phyloP scores from a whole-genome alignment of 2,113 vertebrate genomes.

The Phainopepla nitens region DNA sequence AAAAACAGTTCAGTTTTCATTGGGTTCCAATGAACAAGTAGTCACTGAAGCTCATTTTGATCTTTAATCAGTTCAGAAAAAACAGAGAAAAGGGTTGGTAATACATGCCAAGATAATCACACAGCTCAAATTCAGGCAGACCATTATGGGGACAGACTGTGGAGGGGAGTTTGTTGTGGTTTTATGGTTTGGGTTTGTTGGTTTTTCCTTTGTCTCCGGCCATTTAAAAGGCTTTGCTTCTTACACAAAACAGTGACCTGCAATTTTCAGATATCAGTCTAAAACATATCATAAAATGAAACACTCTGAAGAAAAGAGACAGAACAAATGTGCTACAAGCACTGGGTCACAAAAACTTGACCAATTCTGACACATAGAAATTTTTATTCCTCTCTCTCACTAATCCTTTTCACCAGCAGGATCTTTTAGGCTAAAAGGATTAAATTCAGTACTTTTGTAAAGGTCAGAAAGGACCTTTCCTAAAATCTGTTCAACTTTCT shows the following conservation, averaged over 20 bases:
- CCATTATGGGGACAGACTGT: background rate
- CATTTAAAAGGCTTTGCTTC: background rate
- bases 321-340: background rate
- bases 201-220: background rate
- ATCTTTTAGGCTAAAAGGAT: constrained; percentile 6
- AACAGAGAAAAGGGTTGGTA: background rate
- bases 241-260: background rate
- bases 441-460: constrained; percentile 26
- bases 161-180: background rate
- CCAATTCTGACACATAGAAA: background rate
- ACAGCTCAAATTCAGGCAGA: background rate
- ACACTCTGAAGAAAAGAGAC: background rate
- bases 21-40: background rate
- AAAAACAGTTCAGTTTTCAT: background rate
- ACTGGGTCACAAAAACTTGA: background rate
- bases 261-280: background rate
- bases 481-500: constrained; percentile 5
- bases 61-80: background rate
- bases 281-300: background rate
- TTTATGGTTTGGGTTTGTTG: background rate
- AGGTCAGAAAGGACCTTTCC: constrained; percentile 19
- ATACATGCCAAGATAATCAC: background rate
- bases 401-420: constrained; percentile 10
- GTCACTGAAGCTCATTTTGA: background rate
- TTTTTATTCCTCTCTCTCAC: background rate